Evolutionary conservation across 2,888 invertebrate genomes (phyloP).

Genomic region (Subacronicta megacephala): DNA sequence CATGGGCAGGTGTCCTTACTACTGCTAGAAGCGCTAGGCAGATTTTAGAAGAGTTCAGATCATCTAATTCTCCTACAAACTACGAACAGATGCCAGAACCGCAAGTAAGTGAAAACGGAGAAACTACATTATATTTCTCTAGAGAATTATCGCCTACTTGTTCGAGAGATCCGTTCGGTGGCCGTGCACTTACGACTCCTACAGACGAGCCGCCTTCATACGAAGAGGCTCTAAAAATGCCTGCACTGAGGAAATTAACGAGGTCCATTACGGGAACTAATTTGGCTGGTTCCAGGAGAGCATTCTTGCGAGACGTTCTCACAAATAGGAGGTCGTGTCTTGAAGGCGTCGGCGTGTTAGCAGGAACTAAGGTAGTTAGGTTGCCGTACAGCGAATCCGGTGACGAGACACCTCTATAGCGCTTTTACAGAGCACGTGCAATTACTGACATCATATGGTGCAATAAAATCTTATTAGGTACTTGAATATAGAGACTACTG

Average conservation of each 20-base stretch:
- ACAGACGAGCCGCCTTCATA: constrained; percentile 91
- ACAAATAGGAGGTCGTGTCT: constrained; percentile 85
- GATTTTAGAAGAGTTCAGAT: constrained; percentile 80
- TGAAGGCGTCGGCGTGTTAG: constrained; percentile 84
- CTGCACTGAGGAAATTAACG: constrained; percentile 88
- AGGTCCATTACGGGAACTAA: constrained; percentile 90
- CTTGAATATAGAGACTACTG: constrained; percentile 38
- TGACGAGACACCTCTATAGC: constrained; percentile 86
- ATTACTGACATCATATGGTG: constrained; percentile 78
- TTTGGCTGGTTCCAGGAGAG: constrained; percentile 84
- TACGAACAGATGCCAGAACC: constrained; percentile 80
- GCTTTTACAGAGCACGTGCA: constrained; percentile 63
- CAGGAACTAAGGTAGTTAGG: constrained; percentile 82
- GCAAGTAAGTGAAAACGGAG: constrained; percentile 68
- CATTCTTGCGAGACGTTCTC: constrained; percentile 85
- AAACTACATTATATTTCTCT: constrained; percentile 78
- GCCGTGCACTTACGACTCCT: constrained; percentile 88
- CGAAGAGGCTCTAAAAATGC: constrained; percentile 91
- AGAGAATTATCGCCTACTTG: constrained; percentile 86
- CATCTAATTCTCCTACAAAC: constrained; percentile 69
- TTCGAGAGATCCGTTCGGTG: constrained; percentile 90
- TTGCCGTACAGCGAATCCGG: constrained; percentile 79
- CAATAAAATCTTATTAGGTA: constrained; percentile 72
- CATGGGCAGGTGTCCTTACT: constrained; percentile 83
- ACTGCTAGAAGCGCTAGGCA: constrained; percentile 82